Evolutionary conservation across 1,140 invertebrate genomes (phyloP).

Genomic region (Paraescarpia echinospica): DNA sequence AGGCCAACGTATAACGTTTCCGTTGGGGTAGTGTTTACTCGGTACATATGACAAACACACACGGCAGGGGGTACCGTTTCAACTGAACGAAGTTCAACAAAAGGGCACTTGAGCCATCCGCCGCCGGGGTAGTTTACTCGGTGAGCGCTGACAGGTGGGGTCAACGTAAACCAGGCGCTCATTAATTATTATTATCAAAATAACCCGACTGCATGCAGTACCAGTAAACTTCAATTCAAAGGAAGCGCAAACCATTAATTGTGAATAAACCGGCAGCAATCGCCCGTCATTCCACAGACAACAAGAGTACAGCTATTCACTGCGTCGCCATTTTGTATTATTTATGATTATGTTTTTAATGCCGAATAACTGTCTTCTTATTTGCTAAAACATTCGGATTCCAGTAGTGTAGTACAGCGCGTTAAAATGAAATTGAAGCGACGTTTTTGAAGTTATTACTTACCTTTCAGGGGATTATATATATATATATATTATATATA

Average conservation of each 20-base stretch:
- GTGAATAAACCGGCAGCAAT: background rate
- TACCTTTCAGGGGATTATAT: background rate
- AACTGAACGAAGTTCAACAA: constrained; percentile 5
- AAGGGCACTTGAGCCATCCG: background rate
- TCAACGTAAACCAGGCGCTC: background rate
- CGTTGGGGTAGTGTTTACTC: background rate
- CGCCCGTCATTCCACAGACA: background rate
- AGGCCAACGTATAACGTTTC: background rate
- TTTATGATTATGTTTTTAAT: too few species aligned
- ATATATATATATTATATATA: background rate
- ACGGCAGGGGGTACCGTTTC: background rate
- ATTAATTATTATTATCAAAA: constrained; percentile 2
- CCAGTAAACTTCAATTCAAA: background rate
- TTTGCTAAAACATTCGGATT: background rate
- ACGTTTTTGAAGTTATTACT: background rate
- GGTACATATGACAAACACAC: background rate
- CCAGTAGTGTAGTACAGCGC: too few species aligned
- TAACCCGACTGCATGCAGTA: background rate
- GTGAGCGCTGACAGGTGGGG: background rate
- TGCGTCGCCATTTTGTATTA: too few species aligned
- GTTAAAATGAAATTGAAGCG: background rate
- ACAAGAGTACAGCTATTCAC: background rate
- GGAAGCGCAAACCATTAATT: background rate
- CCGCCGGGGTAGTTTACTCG: background rate
- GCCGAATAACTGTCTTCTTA: too few species aligned